phyloP scores from a whole-genome alignment of 2,113 vertebrate species.

The Haemorhous mexicanus region DNA sequence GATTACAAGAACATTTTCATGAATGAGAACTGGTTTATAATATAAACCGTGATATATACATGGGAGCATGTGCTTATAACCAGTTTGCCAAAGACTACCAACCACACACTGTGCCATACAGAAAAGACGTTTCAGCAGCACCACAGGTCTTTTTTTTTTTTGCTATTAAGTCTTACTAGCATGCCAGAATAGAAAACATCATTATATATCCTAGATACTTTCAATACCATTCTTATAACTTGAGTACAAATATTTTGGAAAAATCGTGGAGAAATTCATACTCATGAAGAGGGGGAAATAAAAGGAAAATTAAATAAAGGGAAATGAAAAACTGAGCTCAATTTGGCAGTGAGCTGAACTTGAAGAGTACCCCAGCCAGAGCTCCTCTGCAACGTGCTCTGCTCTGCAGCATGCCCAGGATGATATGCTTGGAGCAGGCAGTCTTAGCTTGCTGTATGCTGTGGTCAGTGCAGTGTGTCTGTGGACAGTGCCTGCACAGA shows the following conservation, averaged over 20 bases:
- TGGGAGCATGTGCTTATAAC: not conserved
- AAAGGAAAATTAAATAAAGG: not conserved
- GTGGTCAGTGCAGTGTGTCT: not conserved
- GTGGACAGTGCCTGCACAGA: not conserved
- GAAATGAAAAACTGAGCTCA: not conserved
- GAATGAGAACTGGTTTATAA: not conserved
- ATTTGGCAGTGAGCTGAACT: not conserved
- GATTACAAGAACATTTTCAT: not conserved
- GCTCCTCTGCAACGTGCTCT: rapidly evolving
- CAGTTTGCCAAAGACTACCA: not conserved
- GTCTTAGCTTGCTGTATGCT: not conserved
- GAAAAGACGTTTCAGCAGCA: not conserved
- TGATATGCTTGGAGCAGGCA: not conserved
- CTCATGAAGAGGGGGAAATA: not conserved
- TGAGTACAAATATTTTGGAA: not conserved
- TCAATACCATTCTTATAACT: not conserved
- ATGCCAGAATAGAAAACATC: not conserved
- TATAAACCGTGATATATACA: not conserved
- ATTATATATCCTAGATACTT: not conserved
- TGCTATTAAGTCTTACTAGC: not conserved
- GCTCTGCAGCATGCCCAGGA: not conserved
- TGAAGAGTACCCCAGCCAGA: not conserved
- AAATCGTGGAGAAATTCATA: not conserved
- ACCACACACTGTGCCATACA: not conserved
- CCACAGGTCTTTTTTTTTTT: rapidly evolving